Evolutionary conservation across 2,113 vertebrate species (phyloP).

Genomic region (Epinephelus moara): DNA sequence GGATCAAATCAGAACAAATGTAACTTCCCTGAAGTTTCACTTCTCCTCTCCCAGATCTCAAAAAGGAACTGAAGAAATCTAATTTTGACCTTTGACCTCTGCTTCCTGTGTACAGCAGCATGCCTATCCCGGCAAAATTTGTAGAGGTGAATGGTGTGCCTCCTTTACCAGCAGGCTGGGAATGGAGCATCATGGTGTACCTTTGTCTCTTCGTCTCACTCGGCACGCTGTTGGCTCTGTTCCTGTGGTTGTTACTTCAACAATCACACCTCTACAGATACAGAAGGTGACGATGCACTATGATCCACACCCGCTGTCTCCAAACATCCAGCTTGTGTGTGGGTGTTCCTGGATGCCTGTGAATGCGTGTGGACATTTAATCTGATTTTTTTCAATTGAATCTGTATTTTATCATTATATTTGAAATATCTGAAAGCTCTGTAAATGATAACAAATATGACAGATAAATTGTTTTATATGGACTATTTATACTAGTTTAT

Average conservation of each 20-base stretch:
- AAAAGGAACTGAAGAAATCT: background rate
- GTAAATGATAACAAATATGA: no score
- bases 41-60: background rate
- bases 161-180: constrained; percentile 42
- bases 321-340: background rate
- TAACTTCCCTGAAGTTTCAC: background rate
- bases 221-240: constrained; percentile 24
- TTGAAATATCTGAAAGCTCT: no score
- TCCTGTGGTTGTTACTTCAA: constrained; percentile 45
- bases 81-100: constrained; percentile 1
- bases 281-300: constrained; percentile 1
- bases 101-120: background rate
- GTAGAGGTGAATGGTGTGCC: background rate
- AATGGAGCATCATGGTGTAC: constrained; percentile 45
- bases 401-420: background rate
- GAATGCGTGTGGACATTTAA: background rate
- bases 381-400: background rate
- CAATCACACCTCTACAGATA: constrained; percentile 13
- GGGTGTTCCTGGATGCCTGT: background rate
- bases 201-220: constrained; percentile 26
- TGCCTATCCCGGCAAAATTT: background rate
- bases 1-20: background rate
- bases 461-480: no score
- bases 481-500: no score
- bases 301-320: background rate